Base-by-base conservation (phyloP, 2,113 vertebrate species). In the Pelecanoides urinatrix region DNA sequence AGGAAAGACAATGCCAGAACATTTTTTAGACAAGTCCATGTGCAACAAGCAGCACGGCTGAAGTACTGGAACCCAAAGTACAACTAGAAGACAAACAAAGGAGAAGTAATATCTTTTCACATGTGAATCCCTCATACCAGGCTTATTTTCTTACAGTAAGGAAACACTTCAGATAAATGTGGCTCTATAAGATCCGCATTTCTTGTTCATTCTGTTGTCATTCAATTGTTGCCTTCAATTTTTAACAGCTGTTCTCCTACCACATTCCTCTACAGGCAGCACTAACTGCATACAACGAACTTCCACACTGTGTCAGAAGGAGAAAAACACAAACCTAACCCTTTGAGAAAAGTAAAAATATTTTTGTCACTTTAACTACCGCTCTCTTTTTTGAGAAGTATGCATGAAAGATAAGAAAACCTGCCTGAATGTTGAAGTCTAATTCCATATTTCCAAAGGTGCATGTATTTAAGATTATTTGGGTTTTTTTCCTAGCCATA, bases 91-190 rank as follows among this genome's bases (percentile, higher is more conserved):
- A 40, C 63, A 30, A 91, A 90, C 63, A 82, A 80, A 82, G 62
- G 53, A 62, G 49, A 36, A 72, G 36, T 6, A 22, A 0, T 14
- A 8, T 30, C 52, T 55, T 86, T 70, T 62, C 38, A 92, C 78
- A 92, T 44, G 71, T 8, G 81, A 90, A 77, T 58, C 73, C 53
- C 77, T 78, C 53, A 61, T n/a, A 55, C 70, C 83, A 84, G 71
- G 49, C 78, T 85, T 95, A 65, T 94, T 95, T 95, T 88, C 52
- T 75, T 78, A 44, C 61, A 80, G 26, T 50, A 83, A 91, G 65
- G 77, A 94, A 97, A 93, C 93, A 87, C 80, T 92, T 96, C 85
- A 86, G 85, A 74, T 65, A 94, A 88, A 70, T 16, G 25, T 40
- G 72, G 85, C 76, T 89, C 87, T 63, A 21, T 44, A n/a, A 55